phyloP scores from a whole-genome alignment of 2,888 invertebrate genomes.

The Melinaea menophilus region DNA sequence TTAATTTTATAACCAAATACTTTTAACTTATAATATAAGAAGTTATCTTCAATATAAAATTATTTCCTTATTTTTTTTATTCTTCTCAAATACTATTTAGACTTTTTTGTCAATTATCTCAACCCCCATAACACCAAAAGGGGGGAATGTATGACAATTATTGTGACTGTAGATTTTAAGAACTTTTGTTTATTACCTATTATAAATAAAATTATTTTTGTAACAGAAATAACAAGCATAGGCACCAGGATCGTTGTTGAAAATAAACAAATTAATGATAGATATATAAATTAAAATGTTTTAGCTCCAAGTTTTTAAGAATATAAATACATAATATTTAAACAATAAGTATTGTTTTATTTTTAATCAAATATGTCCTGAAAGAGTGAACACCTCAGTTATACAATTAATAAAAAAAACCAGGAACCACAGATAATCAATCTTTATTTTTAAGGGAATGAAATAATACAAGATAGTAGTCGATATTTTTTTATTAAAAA shows the following conservation, averaged over 20 bases:
- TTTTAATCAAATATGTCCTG: conserved; percentile 6
- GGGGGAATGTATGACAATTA: conserved; percentile 25
- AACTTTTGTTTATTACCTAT: conserved; percentile 42
- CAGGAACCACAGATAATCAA: conserved; percentile 15
- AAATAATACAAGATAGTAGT: conserved; percentile 33
- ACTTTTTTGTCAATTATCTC: conserved; percentile 5
- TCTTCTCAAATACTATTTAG: background rate
- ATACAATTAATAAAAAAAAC: background rate
- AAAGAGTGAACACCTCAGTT: background rate
- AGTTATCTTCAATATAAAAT: background rate
- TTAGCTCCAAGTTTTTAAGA: conserved; percentile 73
- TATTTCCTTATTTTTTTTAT: background rate
- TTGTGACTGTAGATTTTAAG: conserved; percentile 37
- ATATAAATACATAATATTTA: conserved; percentile 64
- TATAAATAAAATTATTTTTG: conserved; percentile 67
- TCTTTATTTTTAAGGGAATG: background rate
- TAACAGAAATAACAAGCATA: conserved; percentile 54
- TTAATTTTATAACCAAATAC: conserved; percentile 1
- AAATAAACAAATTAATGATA: conserved; percentile 51
- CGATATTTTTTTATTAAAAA: conserved; percentile 63
- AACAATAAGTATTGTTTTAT: conserved; percentile 37
- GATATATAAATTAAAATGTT: conserved; percentile 65
- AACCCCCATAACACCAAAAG: conserved; percentile 22
- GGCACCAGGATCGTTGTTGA: conserved; percentile 53
- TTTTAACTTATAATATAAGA: background rate